Conservation (phyloP, 2,797 vertebrate genomes). For the Choloepus didactylus region DNA sequence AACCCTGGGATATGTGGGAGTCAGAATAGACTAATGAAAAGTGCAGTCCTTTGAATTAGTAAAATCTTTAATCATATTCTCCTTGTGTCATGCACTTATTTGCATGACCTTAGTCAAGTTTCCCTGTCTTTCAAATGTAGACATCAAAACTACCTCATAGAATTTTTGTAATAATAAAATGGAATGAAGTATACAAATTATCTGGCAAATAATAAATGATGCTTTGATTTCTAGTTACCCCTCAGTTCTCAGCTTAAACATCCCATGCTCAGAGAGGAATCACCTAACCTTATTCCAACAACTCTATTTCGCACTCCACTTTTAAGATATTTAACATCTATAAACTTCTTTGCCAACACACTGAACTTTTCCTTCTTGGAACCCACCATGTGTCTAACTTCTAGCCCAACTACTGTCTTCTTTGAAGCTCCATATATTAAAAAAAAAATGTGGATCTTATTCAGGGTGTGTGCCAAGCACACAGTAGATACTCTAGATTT, state of each 20-base stretch:
- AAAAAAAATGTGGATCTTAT: not conserved
- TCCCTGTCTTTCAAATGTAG: not conserved
- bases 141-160: not conserved
- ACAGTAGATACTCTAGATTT: not conserved
- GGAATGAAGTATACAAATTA: not conserved
- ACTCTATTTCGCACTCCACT: not conserved
- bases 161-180: not conserved
- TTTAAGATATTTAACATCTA: not conserved
- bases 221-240: not conserved
- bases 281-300: not conserved
- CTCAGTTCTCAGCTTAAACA: not conserved
- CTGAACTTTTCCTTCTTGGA: not conserved
- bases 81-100: not conserved
- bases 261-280: not conserved
- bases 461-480: not conserved
- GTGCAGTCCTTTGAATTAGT: not conserved
- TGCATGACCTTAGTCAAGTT: not conserved
- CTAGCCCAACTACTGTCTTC: not conserved
- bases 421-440: not conserved
- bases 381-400: not conserved
- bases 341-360: not conserved
- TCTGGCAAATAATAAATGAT: not conserved
- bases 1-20: not conserved
- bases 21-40: not conserved
- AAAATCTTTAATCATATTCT: not conserved